Conservation (phyloP, 2,888 invertebrate genomes). For the Meteorus colon region DNA sequence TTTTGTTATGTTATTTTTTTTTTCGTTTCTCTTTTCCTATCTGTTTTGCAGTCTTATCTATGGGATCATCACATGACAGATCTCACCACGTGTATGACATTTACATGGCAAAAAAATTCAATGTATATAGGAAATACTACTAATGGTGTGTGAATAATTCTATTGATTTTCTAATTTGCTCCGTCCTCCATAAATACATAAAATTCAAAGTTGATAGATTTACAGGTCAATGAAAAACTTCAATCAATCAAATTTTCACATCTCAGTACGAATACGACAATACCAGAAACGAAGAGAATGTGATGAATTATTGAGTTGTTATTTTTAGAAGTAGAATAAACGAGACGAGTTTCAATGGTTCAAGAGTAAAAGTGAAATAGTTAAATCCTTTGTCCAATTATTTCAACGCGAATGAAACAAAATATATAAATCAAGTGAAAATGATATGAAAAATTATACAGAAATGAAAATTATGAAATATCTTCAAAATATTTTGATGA, state of each 20-base stretch:
- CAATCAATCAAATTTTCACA: neutral
- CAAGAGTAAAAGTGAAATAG: too few species aligned
- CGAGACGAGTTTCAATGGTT: too few species aligned
- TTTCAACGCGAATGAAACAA: neutral
- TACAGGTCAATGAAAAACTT: slow-evolving; percentile 28
- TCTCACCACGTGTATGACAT: slow-evolving; percentile 30
- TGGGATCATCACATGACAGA: slow-evolving; percentile 9
- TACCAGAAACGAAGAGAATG: too few species aligned
- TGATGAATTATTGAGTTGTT: too few species aligned
- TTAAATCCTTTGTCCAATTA: neutral
- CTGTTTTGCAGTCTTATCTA: neutral
- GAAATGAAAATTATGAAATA: neutral
- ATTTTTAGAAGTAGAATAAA: too few species aligned
- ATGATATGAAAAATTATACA: neutral
- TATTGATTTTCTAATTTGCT: neutral
- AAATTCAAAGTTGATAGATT: slow-evolving; percentile 16
- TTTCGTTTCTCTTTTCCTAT: neutral
- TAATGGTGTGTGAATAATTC: neutral
- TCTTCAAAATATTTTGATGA: neutral
- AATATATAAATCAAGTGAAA: neutral
- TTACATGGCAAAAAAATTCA: slow-evolving; percentile 3
- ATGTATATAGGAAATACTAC: neutral
- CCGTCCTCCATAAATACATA: slow-evolving; percentile 1
- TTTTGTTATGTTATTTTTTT: neutral
- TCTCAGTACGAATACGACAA: too few species aligned